A percentile compares a stretch with the other conserved stretches of the same genome.
Conservation (phyloP, 2,113 vertebrate species). For the Antennarius striatus region DNA sequence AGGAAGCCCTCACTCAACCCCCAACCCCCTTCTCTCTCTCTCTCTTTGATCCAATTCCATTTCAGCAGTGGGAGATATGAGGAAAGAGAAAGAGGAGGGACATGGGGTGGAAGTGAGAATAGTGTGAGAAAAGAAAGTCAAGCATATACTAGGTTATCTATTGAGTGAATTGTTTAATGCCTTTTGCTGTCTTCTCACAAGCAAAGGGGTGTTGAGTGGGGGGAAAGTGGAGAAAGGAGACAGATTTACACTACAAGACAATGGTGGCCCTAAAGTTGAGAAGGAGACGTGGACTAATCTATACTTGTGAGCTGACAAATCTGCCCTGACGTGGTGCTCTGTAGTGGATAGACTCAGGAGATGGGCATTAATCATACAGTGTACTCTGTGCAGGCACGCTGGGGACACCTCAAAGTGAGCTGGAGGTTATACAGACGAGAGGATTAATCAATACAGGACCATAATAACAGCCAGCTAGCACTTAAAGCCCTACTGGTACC, state of each 20-base stretch:
- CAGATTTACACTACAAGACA: conserved; percentile 86
- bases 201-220: conserved; percentile 67
- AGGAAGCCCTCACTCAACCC: conserved; percentile 80
- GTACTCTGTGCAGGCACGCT: conserved; percentile 85
- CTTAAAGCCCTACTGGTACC: conserved; percentile 77
- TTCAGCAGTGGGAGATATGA: conserved; percentile 89
- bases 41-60: conserved; percentile 97
- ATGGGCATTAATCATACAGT: conserved; percentile 91
- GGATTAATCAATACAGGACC: conserved; percentile 89
- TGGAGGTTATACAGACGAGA: conserved; percentile 85
- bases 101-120: conserved; percentile 79
- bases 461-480: conserved; percentile 84
- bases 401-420: conserved; percentile 85
- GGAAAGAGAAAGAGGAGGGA: conserved; percentile 77
- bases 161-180: conserved; percentile 97
- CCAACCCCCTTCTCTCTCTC: conserved; percentile 70
- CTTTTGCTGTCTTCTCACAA: conserved; percentile 88
- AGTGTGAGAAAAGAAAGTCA: conserved; percentile 90
- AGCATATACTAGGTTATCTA: conserved; percentile 93
- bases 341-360: conserved; percentile 83
- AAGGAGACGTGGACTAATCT: conserved; percentile 93
- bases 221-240: conserved; percentile 69
- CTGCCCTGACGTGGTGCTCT: conserved; percentile 86
- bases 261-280: conserved; percentile 89
- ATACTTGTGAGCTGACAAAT: conserved; percentile 93